phyloP scores from a whole-genome alignment of 2,888 invertebrate genomes.

The Dasypogon diadema region DNA sequence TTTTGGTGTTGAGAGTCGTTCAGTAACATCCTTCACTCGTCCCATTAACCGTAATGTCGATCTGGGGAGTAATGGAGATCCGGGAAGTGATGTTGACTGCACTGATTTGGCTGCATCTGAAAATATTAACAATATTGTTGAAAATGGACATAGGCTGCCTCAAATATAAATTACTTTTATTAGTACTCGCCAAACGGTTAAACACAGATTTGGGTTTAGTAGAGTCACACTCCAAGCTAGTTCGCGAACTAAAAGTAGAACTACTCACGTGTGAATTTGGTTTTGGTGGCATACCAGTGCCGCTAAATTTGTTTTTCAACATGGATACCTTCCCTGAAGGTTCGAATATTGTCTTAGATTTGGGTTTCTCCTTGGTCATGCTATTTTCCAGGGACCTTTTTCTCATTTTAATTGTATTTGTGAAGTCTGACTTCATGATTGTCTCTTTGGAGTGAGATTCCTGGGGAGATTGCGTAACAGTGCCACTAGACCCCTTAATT shows the following conservation, averaged over 20 bases:
- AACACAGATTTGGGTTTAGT: constrained; percentile 59
- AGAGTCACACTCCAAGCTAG: constrained; percentile 47
- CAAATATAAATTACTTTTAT: constrained; percentile 61
- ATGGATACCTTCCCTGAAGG: constrained; percentile 65
- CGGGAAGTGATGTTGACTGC: constrained; percentile 24
- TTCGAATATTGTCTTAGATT: constrained; percentile 61
- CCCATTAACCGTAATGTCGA: constrained; percentile 68
- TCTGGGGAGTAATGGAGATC: constrained; percentile 23
- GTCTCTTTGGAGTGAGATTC: constrained; percentile 58
- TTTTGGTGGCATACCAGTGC: constrained; percentile 54
- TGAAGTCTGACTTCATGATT: constrained; percentile 68
- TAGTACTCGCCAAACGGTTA: constrained; percentile 61
- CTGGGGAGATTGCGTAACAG: not conserved
- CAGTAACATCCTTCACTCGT: constrained; percentile 68
- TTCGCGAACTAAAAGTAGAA: constrained; percentile 26
- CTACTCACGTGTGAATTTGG: constrained; percentile 58
- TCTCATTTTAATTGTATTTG: constrained; percentile 67
- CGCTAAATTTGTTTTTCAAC: constrained; percentile 64
- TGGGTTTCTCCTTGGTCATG: constrained; percentile 63
- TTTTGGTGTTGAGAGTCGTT: constrained; percentile 67
- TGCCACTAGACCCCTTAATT: not conserved
- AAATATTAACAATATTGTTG: no score
- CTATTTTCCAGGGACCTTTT: constrained; percentile 67
- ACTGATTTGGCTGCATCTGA: constrained; percentile 42
- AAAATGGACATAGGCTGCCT: no score